These are phyloP conservation scores for Chironomus tepperi DNA, from an alignment of 1,140 invertebrate species.

Conservation along the genomic window DNA sequence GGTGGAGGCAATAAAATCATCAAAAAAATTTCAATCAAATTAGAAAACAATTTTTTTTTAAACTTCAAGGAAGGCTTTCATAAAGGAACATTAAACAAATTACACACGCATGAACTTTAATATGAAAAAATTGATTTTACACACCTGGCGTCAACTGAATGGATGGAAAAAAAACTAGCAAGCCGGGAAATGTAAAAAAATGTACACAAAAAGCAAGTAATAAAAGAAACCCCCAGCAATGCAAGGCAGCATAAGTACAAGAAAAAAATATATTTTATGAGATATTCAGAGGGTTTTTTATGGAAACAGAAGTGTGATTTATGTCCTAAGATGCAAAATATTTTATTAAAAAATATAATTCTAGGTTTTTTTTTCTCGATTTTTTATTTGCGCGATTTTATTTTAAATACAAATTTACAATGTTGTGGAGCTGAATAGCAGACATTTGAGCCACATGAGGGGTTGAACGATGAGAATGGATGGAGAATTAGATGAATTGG, in stretches of 20 bases:
- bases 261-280: not conserved
- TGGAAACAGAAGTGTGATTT: constrained; percentile 19
- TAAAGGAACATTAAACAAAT: constrained; percentile 15
- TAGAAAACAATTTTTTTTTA: constrained; percentile 1
- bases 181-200: not conserved
- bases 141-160: not conserved
- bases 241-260: not conserved
- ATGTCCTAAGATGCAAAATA: not conserved
- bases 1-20: not conserved
- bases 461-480: too few relatives aligned
- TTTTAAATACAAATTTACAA: too few relatives aligned
- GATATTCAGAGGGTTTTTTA: not conserved
- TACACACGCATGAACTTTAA: constrained; percentile 21
- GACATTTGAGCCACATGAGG: too few relatives aligned
- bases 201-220: not conserved
- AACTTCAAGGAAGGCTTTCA: not conserved
- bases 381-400: too few relatives aligned
- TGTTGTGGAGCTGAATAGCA: too few relatives aligned
- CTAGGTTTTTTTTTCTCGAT: too few relatives aligned
- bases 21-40: not conserved
- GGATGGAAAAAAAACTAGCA: not conserved
- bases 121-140: constrained; percentile 22
- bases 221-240: constrained; percentile 12
- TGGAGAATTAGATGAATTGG: too few relatives aligned
- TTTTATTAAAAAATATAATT: constrained; percentile 19